Evolutionary conservation across 2,797 vertebrate species (phyloP), one percentile per base, ranked within the genome.

Genomic region (Tympanoctomys barrerae): DNA sequence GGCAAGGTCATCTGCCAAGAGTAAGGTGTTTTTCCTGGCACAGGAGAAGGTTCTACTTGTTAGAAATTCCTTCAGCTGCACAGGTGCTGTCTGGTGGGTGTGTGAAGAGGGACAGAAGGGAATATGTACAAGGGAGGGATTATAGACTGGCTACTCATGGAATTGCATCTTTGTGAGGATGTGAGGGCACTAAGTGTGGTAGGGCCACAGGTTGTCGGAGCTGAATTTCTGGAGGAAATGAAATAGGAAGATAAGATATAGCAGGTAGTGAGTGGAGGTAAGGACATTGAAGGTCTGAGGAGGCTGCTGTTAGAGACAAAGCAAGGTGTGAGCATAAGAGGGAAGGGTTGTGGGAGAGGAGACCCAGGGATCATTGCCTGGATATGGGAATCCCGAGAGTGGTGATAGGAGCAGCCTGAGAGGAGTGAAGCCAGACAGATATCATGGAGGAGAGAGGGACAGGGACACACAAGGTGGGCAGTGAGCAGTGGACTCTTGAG

Each of bases 11-110:
- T 87, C 36, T 33, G 13, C 70, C 86, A 36, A 85, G 94, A 79
- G 54, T 28, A n/a, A 89, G n/a, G 12, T 79, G 82, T 94, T 92
- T 89, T 19, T 92, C 59, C 61, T 85, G 88, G 52, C 24, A 73
- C n/a, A 1, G 4, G 62, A 11, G 42, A 42, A 42, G 42, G 42
- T 42, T 42, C 42, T 42, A 42, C 42, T 42, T 42, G 42, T 42
- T 42, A 42, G 42, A 42, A 42, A 42, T 42, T 42, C 42, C 42
- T 42, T 42, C 42, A 57, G 68, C n/a, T 33, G 36, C 31, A 31
- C 46, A 28, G 75, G 79, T 75, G 59, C 75, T 57, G 36, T 49
- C 28, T 21, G 36, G 46, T 39, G 36, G 66, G n/a, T 77, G 3
- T 4, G 26, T 49, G 33, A 42, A 39, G n/a, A 5, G n/a, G 39